Base-by-base conservation (phyloP, 2,797 vertebrate species). In the Knipowitschia caucasica region DNA sequence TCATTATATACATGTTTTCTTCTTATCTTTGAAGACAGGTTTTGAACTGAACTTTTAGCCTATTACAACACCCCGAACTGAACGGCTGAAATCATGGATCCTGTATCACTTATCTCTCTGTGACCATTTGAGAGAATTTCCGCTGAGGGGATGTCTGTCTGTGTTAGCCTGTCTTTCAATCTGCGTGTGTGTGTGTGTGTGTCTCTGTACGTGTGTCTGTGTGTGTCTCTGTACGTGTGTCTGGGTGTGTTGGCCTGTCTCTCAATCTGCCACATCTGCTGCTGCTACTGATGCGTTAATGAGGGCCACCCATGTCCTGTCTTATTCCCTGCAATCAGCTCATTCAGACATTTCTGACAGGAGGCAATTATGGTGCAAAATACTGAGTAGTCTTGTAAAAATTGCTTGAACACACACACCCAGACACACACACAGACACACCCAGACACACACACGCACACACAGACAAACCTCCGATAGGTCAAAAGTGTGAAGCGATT, bases 321-420 rank as follows among this genome's bases (percentile, higher is more conserved):
- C 85, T 76, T 76, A 84, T 86, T 88, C 84, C 84, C 85, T 75
- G 71, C 86, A 86, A 88, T 89, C 86, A 83, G 80, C 75, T 87
- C 84, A 75, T 75, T 85, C 82, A 83, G 84, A 89, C 86, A 74
- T 82, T 85, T 43, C 85, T 89, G 89, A 91, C 88, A 89, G 86
- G 76, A 87, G 85, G 83, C 89, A 89, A 89, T 91, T 91, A 89
- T 74, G 63, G 80, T 68, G 67, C 81, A 89, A 84, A 84, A 82
- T 80, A 73, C 50, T 47, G 73, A 78, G 64, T 75, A 73, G 75
- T 73, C 67, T 73, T 43, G 23, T 75, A 62, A 76, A 82, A 73
- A 83, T 82, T 81, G 67, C 73, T 81, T 68, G 68, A 81, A 83
- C 74, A 81, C 67, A 67, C 56, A 73, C 36, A 39, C 50, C 45